Conservation (phyloP, 2,888 invertebrate genomes). For the Pristionchus fissidentatus region DNA sequence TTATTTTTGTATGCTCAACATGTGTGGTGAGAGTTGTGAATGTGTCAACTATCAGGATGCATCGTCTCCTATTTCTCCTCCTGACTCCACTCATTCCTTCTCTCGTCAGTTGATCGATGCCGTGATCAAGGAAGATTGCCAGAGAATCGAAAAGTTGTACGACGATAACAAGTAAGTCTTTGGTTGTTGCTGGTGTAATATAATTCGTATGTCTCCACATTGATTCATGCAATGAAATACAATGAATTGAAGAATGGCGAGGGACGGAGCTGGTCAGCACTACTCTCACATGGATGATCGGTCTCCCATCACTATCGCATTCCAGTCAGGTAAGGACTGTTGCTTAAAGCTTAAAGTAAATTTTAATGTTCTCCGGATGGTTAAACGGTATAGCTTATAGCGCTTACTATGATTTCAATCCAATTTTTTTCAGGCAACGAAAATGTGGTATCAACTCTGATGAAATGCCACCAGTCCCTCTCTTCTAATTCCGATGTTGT, state of each 20-base stretch:
- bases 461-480: slow-evolving; percentile 55
- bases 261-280: background rate
- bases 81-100: background rate
- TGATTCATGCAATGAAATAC: too few species aligned
- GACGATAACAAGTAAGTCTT: slow-evolving; percentile 56
- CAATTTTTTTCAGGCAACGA: slow-evolving; percentile 50
- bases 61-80: background rate
- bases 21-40: background rate
- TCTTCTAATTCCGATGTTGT: too few species aligned
- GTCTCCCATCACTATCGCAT: background rate
- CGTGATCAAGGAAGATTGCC: slow-evolving; percentile 52
- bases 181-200: too few species aligned
- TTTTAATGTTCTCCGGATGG: too few species aligned
- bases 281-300: slow-evolving; percentile 12
- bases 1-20: too few species aligned
- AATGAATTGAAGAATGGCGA: background rate
- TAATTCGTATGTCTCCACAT: too few species aligned
- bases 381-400: too few species aligned
- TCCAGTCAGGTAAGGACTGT: background rate
- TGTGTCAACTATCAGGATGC: background rate
- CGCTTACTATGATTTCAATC: too few species aligned
- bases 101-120: slow-evolving; percentile 57
- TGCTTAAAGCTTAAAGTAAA: too few species aligned
- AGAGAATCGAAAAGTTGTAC: slow-evolving; percentile 55
- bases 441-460: slow-evolving; percentile 55